phyloP scores from a whole-genome alignment of 2,888 invertebrate genomes.

The Drepana falcataria region DNA sequence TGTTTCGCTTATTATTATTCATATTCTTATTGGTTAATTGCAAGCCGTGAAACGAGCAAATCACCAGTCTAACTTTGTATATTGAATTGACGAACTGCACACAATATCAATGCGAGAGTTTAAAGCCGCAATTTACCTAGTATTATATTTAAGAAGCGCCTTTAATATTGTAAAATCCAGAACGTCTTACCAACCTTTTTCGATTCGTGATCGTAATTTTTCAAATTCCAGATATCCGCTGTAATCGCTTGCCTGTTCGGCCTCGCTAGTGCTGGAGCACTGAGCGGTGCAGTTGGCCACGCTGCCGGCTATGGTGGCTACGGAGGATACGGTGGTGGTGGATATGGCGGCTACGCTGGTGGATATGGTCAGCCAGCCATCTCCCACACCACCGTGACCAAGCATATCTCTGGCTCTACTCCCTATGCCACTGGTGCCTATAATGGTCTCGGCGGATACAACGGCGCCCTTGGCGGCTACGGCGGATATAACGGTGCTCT shows the following conservation, averaged over 20 bases:
- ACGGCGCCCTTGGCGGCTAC: slow-evolving; percentile 2
- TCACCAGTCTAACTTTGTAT: no score
- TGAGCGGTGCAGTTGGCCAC: not conserved
- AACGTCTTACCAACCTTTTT: no score
- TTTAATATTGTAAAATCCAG: no score
- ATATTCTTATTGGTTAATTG: not conserved
- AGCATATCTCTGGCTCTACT: not conserved
- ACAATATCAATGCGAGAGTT: no score
- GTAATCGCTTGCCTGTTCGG: slow-evolving; percentile 1
- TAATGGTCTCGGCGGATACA: not conserved
- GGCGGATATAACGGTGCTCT: slow-evolving; percentile 19
- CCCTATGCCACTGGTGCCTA: not conserved
- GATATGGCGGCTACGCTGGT: not conserved
- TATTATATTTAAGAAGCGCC: no score
- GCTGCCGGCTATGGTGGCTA: not conserved
- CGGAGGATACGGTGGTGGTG: not conserved
- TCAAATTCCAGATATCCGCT: slow-evolving; percentile 1
- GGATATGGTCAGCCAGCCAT: not conserved
- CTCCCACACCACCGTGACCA: slow-evolving; percentile 1
- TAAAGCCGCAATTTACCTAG: no score
- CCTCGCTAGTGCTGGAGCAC: not conserved
- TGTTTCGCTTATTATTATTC: not conserved
- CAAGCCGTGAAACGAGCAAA: not conserved
- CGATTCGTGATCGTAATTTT: not conserved
- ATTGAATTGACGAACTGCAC: no score